Conservation (phyloP, 2,113 vertebrate genomes). For the Podocnemis expansa region DNA sequence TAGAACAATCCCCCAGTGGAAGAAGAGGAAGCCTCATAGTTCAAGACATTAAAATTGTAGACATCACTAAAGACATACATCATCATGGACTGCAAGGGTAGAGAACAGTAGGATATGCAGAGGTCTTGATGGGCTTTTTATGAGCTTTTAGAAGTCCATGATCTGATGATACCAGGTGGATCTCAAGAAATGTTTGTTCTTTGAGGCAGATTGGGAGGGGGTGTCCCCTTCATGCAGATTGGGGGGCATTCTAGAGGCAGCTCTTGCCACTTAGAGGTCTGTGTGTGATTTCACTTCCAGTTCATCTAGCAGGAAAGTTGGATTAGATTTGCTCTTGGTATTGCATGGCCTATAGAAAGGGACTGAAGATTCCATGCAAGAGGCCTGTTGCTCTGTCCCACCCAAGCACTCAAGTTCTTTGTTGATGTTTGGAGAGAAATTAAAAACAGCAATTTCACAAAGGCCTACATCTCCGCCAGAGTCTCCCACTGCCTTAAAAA, state of each 20-base stretch:
- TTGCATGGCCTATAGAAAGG: neutral
- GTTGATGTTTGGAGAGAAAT: neutral
- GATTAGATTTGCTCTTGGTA: neutral
- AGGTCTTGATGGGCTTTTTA: neutral
- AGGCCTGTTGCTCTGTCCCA: neutral
- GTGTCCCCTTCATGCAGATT: too few relatives aligned
- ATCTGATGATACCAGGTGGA: neutral
- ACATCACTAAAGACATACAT: neutral
- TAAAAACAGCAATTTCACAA: neutral
- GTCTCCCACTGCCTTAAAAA: neutral
- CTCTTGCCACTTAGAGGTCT: neutral
- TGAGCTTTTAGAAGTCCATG: neutral
- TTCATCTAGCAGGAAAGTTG: neutral
- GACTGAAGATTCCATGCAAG: neutral
- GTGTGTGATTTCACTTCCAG: accelerated
- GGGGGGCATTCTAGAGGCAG: neutral
- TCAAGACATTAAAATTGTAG: neutral
- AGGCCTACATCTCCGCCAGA: neutral
- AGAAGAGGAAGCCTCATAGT: neutral
- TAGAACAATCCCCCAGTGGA: neutral
- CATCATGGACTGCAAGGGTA: neutral
- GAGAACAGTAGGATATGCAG: neutral
- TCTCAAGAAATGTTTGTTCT: neutral
- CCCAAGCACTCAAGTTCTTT: neutral
- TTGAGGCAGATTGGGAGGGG: neutral